These are phyloP conservation scores for Alexandromys fortis DNA, from an alignment of 2,113 vertebrate species.

Conservation along the genomic window DNA sequence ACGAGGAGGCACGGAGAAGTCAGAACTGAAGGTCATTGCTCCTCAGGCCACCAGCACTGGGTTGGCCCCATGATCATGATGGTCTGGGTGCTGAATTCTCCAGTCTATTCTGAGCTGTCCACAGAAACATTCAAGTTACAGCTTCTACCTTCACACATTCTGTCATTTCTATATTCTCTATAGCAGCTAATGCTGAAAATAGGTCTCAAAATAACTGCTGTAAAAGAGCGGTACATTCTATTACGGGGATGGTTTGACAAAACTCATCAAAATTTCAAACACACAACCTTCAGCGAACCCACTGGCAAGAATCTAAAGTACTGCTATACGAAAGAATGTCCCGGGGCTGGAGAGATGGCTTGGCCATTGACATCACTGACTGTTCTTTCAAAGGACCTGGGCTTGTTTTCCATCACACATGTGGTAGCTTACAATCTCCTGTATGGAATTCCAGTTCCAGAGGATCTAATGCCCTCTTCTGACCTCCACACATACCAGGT, in stretches of 20 bases:
- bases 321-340: background rate
- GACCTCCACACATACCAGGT: background rate
- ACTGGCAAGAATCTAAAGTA: constrained; percentile 17
- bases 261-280: constrained; percentile 37
- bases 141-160: constrained; percentile 49
- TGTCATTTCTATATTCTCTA: constrained; percentile 43
- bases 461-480: background rate
- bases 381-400: background rate
- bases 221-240: constrained; percentile 43
- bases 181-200: constrained; percentile 29
- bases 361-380: background rate
- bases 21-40: background rate
- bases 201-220: constrained; percentile 49
- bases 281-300: constrained; percentile 18
- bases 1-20: background rate
- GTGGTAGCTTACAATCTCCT: background rate
- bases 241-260: constrained; percentile 27
- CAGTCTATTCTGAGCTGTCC: constrained; percentile 1
- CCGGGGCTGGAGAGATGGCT: background rate
- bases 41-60: background rate
- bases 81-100: background rate
- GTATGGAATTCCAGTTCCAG: background rate
- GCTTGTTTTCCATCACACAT: background rate
- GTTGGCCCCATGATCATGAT: background rate
- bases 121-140: constrained; percentile 40